Evolutionary conservation across 2,113 vertebrate species (phyloP).

Genomic region (Polypterus bichir): DNA sequence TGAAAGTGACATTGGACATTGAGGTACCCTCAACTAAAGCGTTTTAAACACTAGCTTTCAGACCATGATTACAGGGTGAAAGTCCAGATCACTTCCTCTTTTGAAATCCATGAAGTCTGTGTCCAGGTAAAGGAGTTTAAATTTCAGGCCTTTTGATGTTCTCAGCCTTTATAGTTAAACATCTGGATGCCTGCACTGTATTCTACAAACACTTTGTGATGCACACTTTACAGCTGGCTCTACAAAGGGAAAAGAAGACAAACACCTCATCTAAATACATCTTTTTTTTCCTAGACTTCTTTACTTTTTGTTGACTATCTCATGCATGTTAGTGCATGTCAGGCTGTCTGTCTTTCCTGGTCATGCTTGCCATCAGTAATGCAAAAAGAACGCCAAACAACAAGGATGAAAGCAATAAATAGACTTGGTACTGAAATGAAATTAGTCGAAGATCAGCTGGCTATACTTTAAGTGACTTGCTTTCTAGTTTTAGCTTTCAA

Average conservation of each 20-base stretch:
- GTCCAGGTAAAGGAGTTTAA: constrained; percentile 30
- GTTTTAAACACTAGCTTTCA: constrained; percentile 20
- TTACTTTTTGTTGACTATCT: constrained; percentile 2
- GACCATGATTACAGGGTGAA: constrained; percentile 47
- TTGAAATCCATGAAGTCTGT: constrained; percentile 41
- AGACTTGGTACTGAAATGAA: too few relatives aligned
- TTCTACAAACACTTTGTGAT: constrained; percentile 18
- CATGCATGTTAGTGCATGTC: constrained; percentile 9
- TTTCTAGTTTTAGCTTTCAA: too few relatives aligned
- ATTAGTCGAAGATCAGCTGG: too few relatives aligned
- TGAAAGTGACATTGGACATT: constrained; percentile 16
- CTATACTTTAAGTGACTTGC: too few relatives aligned
- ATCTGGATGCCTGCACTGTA: constrained; percentile 40
- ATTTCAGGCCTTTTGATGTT: constrained; percentile 42
- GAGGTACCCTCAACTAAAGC: background rate
- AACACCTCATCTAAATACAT: constrained; percentile 18
- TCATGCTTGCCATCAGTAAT: constrained; percentile 6
- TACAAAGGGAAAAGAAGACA: constrained; percentile 32
- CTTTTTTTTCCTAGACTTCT: constrained; percentile 16
- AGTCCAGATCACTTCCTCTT: constrained; percentile 32
- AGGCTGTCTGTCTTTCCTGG: constrained; percentile 1
- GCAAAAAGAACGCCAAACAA: constrained; percentile 1
- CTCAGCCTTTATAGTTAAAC: constrained; percentile 30
- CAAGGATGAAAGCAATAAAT: constrained; percentile 7
- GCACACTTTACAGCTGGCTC: constrained; percentile 36